These are phyloP conservation scores for Caenorhabditis doughertyi DNA, from an alignment of 2,888 invertebrate genomes.

Conservation along the genomic window DNA sequence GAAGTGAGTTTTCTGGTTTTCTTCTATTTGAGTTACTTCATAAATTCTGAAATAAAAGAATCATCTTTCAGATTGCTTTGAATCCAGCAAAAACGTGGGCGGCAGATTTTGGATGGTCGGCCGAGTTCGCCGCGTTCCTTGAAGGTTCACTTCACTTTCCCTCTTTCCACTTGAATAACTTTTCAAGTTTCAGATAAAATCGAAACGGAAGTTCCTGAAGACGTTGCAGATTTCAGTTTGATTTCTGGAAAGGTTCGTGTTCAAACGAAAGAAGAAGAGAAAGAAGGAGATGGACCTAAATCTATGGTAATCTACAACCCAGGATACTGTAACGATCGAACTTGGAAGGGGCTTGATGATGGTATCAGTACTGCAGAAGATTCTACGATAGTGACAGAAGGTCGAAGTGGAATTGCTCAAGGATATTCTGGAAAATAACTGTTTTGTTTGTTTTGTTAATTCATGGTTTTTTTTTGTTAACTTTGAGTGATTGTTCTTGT, in stretches of 20 bases:
- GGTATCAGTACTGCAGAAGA: conserved; percentile 86
- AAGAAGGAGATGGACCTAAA: conserved; percentile 55
- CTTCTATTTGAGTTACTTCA: not conserved
- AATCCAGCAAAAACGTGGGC: conserved; percentile 71
- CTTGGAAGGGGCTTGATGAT: conserved; percentile 93
- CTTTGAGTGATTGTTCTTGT: conserved; percentile 12
- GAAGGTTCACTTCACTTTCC: conserved; percentile 64
- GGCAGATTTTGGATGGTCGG: conserved; percentile 77
- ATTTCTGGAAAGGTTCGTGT: conserved; percentile 78
- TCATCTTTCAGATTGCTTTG: conserved; percentile 61
- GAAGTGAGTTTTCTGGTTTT: conserved; percentile 85
- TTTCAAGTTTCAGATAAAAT: conserved; percentile 70
- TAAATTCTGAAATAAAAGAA: not conserved
- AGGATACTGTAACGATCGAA: conserved; percentile 85
- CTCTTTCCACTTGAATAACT: conserved; percentile 26
- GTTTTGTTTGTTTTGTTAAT: conserved; percentile 5
- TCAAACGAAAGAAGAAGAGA: conserved; percentile 47
- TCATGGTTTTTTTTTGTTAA: conserved; percentile 13
- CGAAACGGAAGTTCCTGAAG: conserved; percentile 51
- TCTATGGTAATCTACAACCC: conserved; percentile 70
- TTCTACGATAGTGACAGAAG: conserved; percentile 85
- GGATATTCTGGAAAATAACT: conserved; percentile 67
- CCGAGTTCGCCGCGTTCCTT: conserved; percentile 76
- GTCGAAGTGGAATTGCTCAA: conserved; percentile 77
- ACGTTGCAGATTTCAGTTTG: conserved; percentile 77